These are phyloP conservation scores for Tribolium freemani DNA, from an alignment of 2,888 invertebrate genomes.

Conservation along the genomic window DNA sequence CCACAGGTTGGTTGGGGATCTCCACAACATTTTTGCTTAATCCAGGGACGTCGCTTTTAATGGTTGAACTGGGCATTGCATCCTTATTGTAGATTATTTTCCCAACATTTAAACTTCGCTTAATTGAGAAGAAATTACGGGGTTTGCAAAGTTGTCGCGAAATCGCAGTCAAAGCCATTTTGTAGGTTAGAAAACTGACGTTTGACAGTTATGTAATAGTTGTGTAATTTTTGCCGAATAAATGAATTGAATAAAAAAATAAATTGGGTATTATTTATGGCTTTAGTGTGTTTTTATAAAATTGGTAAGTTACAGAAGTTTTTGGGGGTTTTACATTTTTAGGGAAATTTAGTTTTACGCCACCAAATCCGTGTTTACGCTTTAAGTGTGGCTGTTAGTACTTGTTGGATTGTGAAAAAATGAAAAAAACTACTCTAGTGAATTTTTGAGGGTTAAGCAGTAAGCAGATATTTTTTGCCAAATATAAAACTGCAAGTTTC, in stretches of 20 bases:
- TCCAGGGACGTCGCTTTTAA: slow-evolving; percentile 72
- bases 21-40: slow-evolving; percentile 74
- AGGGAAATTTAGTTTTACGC: no score
- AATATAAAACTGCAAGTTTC: no score
- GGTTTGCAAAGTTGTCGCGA: slow-evolving; percentile 45
- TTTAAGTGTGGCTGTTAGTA: no score
- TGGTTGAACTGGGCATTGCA: slow-evolving; percentile 9
- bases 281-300: no score
- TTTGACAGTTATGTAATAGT: background rate
- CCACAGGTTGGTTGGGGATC: slow-evolving; percentile 73
- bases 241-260: background rate
- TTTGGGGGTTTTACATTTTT: no score
- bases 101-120: slow-evolving; percentile 55
- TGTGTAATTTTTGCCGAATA: background rate
- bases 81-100: slow-evolving; percentile 59
- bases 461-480: no score
- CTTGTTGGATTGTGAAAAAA: no score
- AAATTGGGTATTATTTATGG: no score
- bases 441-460: no score
- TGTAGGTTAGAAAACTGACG: background rate
- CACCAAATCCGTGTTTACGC: no score
- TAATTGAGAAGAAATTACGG: slow-evolving; percentile 53
- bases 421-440: background rate
- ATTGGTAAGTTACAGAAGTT: no score
- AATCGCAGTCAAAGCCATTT: slow-evolving; percentile 23